Percentiles rank a stretch among this genome's conserved stretches.
phyloP scores from a whole-genome alignment of 2,888 invertebrate genomes.

The Troides helena region DNA sequence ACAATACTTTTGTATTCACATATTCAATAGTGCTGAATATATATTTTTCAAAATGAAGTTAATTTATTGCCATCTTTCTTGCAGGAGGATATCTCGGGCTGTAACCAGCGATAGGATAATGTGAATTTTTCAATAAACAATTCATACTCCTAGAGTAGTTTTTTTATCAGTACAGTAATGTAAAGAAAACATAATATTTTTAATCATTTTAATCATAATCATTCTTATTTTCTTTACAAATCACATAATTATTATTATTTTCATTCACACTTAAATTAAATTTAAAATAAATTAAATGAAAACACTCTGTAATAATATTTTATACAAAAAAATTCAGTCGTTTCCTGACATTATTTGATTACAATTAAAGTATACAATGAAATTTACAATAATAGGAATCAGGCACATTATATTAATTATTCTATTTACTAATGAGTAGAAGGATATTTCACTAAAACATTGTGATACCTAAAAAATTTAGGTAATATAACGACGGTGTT shows the following conservation, averaged over 20 bases:
- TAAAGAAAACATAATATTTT: constrained; percentile 36
- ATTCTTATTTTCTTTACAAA: constrained; percentile 75
- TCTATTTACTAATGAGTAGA: constrained; percentile 66
- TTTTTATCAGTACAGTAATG: background rate
- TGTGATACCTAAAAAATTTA: constrained; percentile 42
- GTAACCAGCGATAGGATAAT: too few relatives aligned
- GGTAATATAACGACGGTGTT: constrained; percentile 26
- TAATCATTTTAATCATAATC: constrained; percentile 74
- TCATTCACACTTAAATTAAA: constrained; percentile 76
- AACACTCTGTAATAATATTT: constrained; percentile 75
- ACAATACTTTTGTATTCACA: too few relatives aligned
- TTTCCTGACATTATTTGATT: constrained; percentile 76
- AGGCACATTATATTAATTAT: constrained; percentile 66
- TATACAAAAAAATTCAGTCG: constrained; percentile 76
- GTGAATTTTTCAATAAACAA: too few relatives aligned
- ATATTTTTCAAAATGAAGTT: too few relatives aligned
- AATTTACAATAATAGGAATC: constrained; percentile 79
- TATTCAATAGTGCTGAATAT: too few relatives aligned
- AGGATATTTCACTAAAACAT: constrained; percentile 46
- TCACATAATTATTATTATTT: constrained; percentile 78
- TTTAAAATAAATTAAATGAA: constrained; percentile 77
- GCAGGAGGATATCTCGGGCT: too few relatives aligned
- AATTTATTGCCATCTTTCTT: too few relatives aligned
- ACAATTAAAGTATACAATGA: constrained; percentile 73
- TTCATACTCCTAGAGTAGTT: background rate